These are phyloP conservation scores for Tenthredo mesomela DNA, from an alignment of 2,888 invertebrate genomes.

Conservation along the genomic window DNA sequence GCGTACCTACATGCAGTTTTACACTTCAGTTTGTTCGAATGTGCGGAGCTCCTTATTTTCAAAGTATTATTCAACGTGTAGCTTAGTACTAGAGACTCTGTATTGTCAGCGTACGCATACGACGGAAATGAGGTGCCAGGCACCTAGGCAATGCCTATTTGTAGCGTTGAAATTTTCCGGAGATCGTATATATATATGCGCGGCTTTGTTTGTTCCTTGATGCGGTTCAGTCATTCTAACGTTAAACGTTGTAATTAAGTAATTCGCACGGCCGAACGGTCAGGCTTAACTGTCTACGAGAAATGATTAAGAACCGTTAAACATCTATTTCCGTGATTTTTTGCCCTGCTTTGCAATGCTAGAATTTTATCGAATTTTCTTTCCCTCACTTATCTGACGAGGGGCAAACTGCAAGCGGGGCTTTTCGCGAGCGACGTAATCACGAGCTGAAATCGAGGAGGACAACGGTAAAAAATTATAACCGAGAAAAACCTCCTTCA, in stretches of 20 bases:
- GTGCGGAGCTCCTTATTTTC: constrained; percentile 20
- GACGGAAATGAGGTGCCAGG: constrained; percentile 47
- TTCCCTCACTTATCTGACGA: neutral
- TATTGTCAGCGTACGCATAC: constrained; percentile 27
- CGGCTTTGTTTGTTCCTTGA: constrained; percentile 28
- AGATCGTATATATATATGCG: constrained; percentile 18
- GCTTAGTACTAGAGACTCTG: neutral
- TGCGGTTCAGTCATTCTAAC: constrained; percentile 20
- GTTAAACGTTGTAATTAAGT: constrained; percentile 40
- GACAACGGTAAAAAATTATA: neutral
- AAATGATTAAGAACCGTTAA: constrained; percentile 29
- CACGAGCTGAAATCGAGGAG: neutral
- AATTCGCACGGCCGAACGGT: constrained; percentile 34
- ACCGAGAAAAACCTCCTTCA: neutral
- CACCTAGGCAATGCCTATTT: constrained; percentile 6
- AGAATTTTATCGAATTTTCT: constrained; percentile 11
- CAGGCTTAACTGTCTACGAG: constrained; percentile 13
- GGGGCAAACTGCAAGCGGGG: neutral
- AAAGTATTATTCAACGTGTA: constrained; percentile 1
- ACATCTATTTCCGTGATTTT: constrained; percentile 8
- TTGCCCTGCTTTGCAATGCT: neutral
- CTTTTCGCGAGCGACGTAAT: neutral
- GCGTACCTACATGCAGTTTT: neutral
- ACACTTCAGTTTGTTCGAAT: neutral
- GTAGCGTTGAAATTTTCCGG: constrained; percentile 11